Percentiles rank a stretch among this genome's conserved stretches.
phyloP scores from a whole-genome alignment of 2,113 vertebrate species.

The Jacana jacana region DNA sequence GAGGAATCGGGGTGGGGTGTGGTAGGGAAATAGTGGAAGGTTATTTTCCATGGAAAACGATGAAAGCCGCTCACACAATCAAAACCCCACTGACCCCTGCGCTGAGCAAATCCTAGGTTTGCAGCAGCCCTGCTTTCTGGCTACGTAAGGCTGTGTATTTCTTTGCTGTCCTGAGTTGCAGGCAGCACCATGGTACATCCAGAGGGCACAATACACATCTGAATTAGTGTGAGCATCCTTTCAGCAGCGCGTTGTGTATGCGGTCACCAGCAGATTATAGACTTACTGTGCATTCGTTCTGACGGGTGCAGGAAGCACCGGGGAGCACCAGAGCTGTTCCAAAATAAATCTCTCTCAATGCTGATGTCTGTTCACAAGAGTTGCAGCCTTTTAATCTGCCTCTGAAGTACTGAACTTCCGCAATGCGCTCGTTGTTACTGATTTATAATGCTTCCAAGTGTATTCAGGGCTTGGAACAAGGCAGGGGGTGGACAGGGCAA shows the following conservation, averaged over 20 bases:
- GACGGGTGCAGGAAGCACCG: neutral
- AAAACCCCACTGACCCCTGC: neutral
- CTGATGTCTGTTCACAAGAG: neutral
- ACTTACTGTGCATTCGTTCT: neutral
- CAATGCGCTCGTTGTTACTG: accelerated
- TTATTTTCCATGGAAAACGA: neutral
- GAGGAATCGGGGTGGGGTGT: neutral
- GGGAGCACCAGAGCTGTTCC: neutral
- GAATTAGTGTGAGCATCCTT: neutral
- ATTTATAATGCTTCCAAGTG: neutral
- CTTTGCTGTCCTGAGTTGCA: neutral
- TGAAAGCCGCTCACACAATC: neutral
- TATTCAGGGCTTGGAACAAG: neutral
- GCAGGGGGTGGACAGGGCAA: neutral
- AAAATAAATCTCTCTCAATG: neutral
- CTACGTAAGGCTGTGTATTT: accelerated
- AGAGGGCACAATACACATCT: neutral
- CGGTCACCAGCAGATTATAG: neutral
- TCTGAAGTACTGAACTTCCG: neutral
- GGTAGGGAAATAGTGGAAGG: neutral
- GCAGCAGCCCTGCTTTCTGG: neutral
- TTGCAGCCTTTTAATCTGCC: neutral
- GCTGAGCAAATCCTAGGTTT: neutral
- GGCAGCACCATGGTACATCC: neutral
- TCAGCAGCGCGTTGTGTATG: neutral